Evolutionary conservation across 1,140 invertebrate genomes (phyloP), one percentile per base, ranked within the genome.

Genomic region (Drosophila erecta): DNA sequence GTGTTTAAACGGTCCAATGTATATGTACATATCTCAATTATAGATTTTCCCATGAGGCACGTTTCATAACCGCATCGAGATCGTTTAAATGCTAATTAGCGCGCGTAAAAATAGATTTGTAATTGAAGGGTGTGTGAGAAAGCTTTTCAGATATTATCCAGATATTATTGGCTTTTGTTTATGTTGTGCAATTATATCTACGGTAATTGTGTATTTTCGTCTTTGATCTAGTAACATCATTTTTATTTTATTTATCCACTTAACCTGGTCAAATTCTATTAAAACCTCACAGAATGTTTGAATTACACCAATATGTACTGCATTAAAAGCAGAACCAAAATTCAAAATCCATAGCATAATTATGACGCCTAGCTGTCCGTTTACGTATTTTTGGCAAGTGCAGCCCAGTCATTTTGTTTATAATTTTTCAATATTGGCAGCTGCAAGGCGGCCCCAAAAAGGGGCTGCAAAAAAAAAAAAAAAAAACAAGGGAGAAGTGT

Each of bases 361-460:
- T 87, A 79, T 81, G 65, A 59, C 81, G 73, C 81, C 76, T 44
- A 4, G 20, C 59, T 60, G 74, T 56, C 47, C 64, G 60, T 46
- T 62, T 66, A 47, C 49, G 73, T 65, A 44, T 62, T 74, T 72
- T 50, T 70, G 57, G 53, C 75, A 72, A 87, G 55, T 79, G 75
- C 70, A 40, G 66, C 66, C 62, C 64, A 70, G 79, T 83, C 67
- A 66, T 84, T 83, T 83, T 79, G 75, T 73, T 87, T 76, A 84
- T 77, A 79, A 89, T 87, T 87, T 64, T 87, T 87, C 72, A 84
- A 87, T 84, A 84, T 65, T 80, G 83, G 75, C 79, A 76, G 60
- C 57, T 78, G 70, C 69, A 59, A 43, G 41, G 14, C 70, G 30
- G 50, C 15, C 67, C 54, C 59, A 57, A n/a, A n/a, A 41, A 65